These are phyloP conservation scores for Cancer borealis DNA, from an alignment of 2,888 invertebrate species.

Conservation along the genomic window DNA sequence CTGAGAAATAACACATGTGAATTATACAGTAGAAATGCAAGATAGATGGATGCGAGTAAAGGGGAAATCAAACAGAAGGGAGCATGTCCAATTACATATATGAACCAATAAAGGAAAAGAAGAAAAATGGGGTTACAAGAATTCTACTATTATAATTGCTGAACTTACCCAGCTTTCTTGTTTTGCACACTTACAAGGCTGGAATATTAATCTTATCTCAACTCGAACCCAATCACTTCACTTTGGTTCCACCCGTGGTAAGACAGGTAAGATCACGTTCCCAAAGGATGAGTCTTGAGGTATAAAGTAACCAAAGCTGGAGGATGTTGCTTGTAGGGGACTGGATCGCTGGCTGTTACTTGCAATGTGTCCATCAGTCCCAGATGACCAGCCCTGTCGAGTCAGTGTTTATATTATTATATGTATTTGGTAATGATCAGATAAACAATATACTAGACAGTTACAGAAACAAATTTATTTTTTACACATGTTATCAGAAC, in stretches of 20 bases:
- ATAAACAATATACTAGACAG: not conserved
- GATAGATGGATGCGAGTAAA: not conserved
- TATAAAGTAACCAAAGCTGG: constrained; percentile 78
- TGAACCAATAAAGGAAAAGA: not conserved
- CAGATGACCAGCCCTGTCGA: constrained; percentile 75
- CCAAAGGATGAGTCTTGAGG: constrained; percentile 78
- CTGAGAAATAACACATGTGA: not conserved
- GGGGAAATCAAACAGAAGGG: not conserved
- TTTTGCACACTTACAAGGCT: not conserved
- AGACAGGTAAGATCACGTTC: constrained; percentile 78
- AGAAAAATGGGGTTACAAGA: not conserved
- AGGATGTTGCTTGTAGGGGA: constrained; percentile 75
- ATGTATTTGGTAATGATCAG: not conserved
- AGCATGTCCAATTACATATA: not conserved
- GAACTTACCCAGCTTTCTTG: not conserved
- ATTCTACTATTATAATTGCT: not conserved
- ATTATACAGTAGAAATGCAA: not conserved
- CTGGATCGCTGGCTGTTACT: constrained; percentile 77
- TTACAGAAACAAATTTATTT: not conserved
- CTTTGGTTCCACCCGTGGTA: constrained; percentile 77
- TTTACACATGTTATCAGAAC: too few relatives aligned
- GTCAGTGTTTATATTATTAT: not conserved
- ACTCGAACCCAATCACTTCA: not conserved
- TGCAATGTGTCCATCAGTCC: constrained; percentile 76
- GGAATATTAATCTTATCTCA: not conserved